Evolutionary conservation across 1,140 invertebrate genomes (phyloP), one percentile per base, ranked within the genome.

Genomic region (Campoletis sonorensis): DNA sequence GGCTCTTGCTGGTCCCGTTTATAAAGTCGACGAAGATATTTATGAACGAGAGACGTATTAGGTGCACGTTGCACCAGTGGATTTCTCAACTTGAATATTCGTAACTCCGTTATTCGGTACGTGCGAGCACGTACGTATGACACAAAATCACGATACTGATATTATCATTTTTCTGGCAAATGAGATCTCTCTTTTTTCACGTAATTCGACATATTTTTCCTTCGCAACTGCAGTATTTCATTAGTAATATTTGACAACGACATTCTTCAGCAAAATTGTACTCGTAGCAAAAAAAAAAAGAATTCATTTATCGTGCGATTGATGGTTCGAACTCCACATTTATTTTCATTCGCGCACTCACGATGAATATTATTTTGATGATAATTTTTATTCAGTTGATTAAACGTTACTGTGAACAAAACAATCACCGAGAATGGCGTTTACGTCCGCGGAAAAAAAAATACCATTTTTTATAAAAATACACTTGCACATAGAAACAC

Each of bases 21-120:
- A 18, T 70, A 70, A 33, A 70, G 30, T 15, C 40, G n/a, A 23
- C 70, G 1, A 70, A 27, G 72, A 75, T 75, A 75, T 75, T 75
- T 75, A 75, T 75, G 49, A 54, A 75, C 72, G 72, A 75, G 72
- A 54, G 45, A 26, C 54, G 40, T 51, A 75, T 75, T 75, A 75
- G 72, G 15, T 5, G 33, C 23, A 49, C 70, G 49, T 16, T 54
- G 26, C 16, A 11, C 37, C 72, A 54, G 21, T 54, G 72, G 13
- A 75, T 75, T 75, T 75, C 45, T 51, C 37, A 54, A 26, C 70
- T 26, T 30, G 72, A 23, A 30, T 26, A 75, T 70, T 16, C 18
- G 30, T n/a, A 70, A 70, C 67, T 75, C 49, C 7, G 49, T 54
- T 54, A 54, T 75, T 54, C 49, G 72, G 5, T 54, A 75, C 72